Conservation (phyloP, 2,888 invertebrate genomes). For the Pedicia rivosa region DNA sequence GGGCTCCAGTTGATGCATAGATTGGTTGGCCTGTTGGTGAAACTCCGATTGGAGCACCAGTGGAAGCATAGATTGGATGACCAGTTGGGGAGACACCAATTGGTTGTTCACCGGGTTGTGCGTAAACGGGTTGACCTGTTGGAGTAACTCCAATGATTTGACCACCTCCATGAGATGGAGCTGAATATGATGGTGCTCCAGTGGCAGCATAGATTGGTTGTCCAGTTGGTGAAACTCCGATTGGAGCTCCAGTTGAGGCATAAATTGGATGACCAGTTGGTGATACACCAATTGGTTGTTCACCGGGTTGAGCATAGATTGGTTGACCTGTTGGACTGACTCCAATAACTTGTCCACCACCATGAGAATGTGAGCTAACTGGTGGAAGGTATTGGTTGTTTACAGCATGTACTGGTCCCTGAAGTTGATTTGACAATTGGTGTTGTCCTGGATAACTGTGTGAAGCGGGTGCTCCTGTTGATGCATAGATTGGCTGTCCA, state of each 20-base stretch:
- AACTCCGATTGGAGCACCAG: not conserved
- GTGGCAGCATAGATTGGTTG: conserved; percentile 1
- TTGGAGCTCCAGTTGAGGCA: not conserved
- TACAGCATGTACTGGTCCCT: conserved; percentile 1
- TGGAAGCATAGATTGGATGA: conserved; percentile 1
- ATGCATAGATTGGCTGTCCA: conserved; percentile 1
- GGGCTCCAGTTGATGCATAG: not conserved
- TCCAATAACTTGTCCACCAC: not conserved
- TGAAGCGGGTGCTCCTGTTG: conserved; percentile 1
- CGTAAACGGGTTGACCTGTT: conserved; percentile 2
- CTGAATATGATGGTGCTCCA: no score
- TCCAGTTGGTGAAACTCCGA: conserved; percentile 1
- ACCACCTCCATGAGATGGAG: no score
- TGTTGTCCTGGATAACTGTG: not conserved
- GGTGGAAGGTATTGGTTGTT: conserved; percentile 1
- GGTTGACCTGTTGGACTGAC: conserved; percentile 3
- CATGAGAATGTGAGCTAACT: not conserved
- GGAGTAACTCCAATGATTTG: not conserved
- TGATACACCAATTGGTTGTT: not conserved
- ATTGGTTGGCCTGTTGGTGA: not conserved
- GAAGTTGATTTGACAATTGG: conserved; percentile 1
- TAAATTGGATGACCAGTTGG: conserved; percentile 3
- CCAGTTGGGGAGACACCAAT: conserved; percentile 1
- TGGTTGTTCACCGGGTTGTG: not conserved
- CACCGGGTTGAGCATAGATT: no score